These are phyloP conservation scores for Myotis brandtii DNA, from an alignment of 2,113 vertebrate species.

Conservation along the genomic window DNA sequence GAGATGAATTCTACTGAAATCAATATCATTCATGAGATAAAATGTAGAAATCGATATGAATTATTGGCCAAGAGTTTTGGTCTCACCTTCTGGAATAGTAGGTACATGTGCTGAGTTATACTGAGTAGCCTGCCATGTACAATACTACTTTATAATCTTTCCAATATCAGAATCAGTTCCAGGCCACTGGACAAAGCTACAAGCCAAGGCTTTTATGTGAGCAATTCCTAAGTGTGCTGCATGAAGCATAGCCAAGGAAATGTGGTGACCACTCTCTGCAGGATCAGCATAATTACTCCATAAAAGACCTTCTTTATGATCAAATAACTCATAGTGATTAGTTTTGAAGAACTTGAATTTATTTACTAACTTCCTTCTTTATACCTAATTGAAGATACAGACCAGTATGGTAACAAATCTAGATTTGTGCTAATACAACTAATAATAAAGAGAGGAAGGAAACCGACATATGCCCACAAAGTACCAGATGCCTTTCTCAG, in stretches of 20 bases:
- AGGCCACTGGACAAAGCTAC: neutral
- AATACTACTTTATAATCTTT: slow-evolving; percentile 3
- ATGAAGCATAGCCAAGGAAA: neutral
- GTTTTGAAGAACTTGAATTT: neutral
- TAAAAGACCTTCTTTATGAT: slow-evolving; percentile 5
- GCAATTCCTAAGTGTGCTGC: neutral
- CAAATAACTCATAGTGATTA: neutral
- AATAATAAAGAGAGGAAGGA: neutral
- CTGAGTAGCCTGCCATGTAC: neutral
- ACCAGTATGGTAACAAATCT: neutral
- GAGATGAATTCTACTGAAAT: slow-evolving; percentile 27
- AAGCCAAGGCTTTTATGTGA: slow-evolving; percentile 28
- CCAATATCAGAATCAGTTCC: neutral
- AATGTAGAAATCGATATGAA: neutral
- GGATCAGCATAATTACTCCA: slow-evolving; percentile 15
- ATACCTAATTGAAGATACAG: neutral
- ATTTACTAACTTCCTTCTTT: slow-evolving; percentile 6
- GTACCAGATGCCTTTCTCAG: neutral
- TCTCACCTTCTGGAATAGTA: neutral
- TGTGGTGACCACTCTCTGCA: neutral
- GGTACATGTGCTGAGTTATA: neutral
- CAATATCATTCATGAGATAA: neutral
- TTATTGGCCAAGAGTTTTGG: neutral
- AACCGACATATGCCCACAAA: neutral
- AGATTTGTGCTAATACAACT: neutral